Evolutionary conservation across 1,140 invertebrate genomes (phyloP).

Genomic region (Oryctes rhinoceros): DNA sequence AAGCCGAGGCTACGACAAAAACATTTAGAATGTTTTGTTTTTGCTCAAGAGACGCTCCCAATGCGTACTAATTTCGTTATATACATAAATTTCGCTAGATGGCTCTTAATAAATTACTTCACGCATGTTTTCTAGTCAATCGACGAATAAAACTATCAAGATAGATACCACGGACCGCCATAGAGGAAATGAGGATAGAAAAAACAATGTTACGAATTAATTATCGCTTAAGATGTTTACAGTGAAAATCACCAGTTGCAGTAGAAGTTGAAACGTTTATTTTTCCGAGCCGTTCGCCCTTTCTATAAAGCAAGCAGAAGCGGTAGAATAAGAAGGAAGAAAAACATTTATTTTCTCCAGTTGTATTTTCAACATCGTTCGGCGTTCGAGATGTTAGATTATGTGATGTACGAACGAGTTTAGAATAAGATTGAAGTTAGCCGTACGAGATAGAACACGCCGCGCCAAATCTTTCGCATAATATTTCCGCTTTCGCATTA

Average conservation of each 20-base stretch:
- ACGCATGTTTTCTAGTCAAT: neutral
- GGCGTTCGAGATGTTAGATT: constrained; percentile 29
- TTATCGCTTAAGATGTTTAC: constrained; percentile 24
- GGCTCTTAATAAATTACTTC: neutral
- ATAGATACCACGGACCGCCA: neutral
- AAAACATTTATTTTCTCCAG: constrained; percentile 24
- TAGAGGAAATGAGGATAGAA: constrained; percentile 10
- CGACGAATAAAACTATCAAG: neutral
- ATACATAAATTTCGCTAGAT: too few species aligned
- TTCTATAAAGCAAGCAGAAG: neutral
- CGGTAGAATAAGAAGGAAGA: neutral
- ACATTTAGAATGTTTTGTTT: too few species aligned
- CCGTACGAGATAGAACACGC: constrained; percentile 11
- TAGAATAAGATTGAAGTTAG: constrained; percentile 33
- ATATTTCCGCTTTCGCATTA: constrained; percentile 24
- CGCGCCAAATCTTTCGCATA: constrained; percentile 11
- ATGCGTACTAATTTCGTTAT: too few species aligned
- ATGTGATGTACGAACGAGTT: constrained; percentile 29
- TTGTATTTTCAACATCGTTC: constrained; percentile 33
- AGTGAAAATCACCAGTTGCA: constrained; percentile 8
- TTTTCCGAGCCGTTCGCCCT: neutral
- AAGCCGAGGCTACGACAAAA: too few species aligned
- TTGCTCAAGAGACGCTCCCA: too few species aligned
- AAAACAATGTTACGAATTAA: constrained; percentile 29
- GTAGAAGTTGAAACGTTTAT: neutral